Base-by-base conservation (phyloP, 64 coral and sea anemone species). In the Trachythela sp. region DNA sequence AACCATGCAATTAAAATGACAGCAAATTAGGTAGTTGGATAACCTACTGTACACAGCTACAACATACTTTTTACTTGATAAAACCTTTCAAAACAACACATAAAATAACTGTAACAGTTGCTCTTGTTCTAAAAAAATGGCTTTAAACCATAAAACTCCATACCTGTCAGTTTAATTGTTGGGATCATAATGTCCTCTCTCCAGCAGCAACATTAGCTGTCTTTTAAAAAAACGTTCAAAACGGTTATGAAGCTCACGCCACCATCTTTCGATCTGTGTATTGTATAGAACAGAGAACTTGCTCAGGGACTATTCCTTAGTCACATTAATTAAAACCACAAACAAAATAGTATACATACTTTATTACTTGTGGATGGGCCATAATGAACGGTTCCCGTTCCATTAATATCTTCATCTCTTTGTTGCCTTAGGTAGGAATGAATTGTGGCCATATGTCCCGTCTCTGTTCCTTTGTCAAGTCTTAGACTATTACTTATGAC, bases 171-270 rank as follows among this genome's bases (percentile, higher is more conserved):
- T 86, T 91, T 91, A 27, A 37, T 43, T 17, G 33, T 56, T 48
- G 60, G 89, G 89, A 40, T 90, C 89, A 90, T 90, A 90, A 54
- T 84, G 48, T 33, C 90, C 90, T 87, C 75, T 64, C 24, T 87
- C 90, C 7, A 91, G 90, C 33, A 87, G 77, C 84, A 77, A 87
- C 17, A 86, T 77, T 24, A 91, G 35, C 70, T 91, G 85, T 37
- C 85, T 80, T 30, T 86, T 87, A 76, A 87, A 87, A 40, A 80
- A 91, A 20, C 45, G 86, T 71, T 91, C 90, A 22, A 91, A 85
- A 39, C 36, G 89, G 20, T 85, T 38, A 41, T 90, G 89, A 8
- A 90, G 89, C 51, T 90, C 89, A n/a, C 52, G 48, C 89, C 89
- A 90, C 89, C 89, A 90, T 48, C n/a, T n/a, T n/a, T n/a, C n/a